Conservation (phyloP, 2,113 vertebrate genomes). For the Otus sunia region DNA sequence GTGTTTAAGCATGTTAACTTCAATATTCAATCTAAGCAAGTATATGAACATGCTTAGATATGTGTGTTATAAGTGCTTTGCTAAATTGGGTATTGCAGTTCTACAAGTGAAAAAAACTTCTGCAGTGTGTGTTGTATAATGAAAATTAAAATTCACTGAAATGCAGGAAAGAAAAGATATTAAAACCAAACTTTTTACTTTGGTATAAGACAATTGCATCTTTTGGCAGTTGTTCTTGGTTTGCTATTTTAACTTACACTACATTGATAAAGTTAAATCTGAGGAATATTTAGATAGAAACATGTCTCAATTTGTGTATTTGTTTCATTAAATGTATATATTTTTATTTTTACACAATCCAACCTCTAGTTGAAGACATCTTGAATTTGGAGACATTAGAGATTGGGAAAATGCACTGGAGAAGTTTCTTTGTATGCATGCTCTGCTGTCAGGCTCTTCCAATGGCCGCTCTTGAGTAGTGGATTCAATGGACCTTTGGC, state of each 20-base stretch:
- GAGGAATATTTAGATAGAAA: not conserved
- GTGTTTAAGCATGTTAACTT: not conserved
- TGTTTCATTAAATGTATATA: not conserved
- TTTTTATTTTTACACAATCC: not conserved
- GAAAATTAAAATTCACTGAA: not conserved
- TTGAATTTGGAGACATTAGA: not conserved
- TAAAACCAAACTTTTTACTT: not conserved
- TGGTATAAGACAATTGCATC: not conserved
- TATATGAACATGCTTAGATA: not conserved
- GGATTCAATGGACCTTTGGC: not conserved
- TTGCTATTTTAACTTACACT: not conserved
- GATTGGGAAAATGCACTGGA: not conserved
- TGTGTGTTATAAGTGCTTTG: not conserved
- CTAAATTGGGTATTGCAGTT: not conserved
- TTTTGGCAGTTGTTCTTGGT: not conserved
- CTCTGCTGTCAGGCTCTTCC: not conserved
- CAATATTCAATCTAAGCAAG: not conserved
- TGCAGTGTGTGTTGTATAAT: not conserved
- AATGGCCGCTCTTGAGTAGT: fast-evolving
- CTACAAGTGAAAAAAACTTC: fast-evolving
- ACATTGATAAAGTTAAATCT: not conserved
- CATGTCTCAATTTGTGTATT: not conserved
- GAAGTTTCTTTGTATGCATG: not conserved
- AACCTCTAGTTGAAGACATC: not conserved
- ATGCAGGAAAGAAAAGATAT: not conserved